Evolutionary conservation across 1,140 invertebrate species (phyloP), one percentile per base, ranked within the genome.

Genomic region (Ditylenchus dipsaci): DNA sequence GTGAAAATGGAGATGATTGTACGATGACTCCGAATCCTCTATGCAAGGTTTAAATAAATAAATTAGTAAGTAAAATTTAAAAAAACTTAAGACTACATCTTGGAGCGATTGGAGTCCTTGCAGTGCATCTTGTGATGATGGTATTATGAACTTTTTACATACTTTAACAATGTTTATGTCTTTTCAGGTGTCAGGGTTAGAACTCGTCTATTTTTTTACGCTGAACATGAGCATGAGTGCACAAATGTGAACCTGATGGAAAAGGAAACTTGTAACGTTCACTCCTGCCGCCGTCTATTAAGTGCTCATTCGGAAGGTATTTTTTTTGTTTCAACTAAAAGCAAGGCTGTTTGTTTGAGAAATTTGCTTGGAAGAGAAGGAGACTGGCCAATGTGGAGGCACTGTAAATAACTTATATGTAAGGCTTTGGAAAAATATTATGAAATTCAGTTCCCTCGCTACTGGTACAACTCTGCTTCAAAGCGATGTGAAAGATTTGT

Each of bases 61-160:
- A 11, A 38, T 11, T 11, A 38, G 33, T 38, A 11, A 38, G 11
- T 11, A 38, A 11, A 38, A 38, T 11, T 38, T 38, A 5, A 3
- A 5, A 38, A 5, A 38, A 38, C 11, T 38, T 38, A 38, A 38
- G 23, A 53, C 49, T 15, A 65, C 33, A 61, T 61, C 90, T 73
- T 93, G 91, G 90, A 86, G 88, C 15, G 88, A 91, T 65, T 90
- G 91, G 91, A 87, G 89, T 38, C 85, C 88, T 43, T 91, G 91
- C 83, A 88, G 90, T 71, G 87, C 88, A 7, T 86, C 88, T 47
- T 90, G 91, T 78, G 90, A 89, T 0, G 84, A 87, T 19, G 90
- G 91, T 0, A 11, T 11, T 38, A n/a, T 38, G 11, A 3, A 38
- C 33, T 38, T 38, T 3, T 5, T 38, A 38, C 3, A 38, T 11